These are phyloP conservation scores for Pseudopodoces humilis DNA, from an alignment of 2,113 vertebrate genomes.

Conservation along the genomic window DNA sequence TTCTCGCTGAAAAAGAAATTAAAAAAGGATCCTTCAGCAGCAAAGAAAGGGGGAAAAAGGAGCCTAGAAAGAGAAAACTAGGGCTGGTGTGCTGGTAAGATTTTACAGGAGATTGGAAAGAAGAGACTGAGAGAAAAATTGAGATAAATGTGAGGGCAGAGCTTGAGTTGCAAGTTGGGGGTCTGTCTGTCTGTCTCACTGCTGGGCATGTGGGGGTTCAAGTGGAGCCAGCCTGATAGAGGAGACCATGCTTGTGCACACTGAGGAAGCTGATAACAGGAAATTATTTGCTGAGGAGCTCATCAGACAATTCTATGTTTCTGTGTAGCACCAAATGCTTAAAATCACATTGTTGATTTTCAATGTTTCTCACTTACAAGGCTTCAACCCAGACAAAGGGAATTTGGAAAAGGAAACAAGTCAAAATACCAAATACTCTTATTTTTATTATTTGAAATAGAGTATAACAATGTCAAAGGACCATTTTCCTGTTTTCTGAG, in stretches of 20 bases:
- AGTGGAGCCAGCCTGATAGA: neutral
- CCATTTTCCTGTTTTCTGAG: neutral
- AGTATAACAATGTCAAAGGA: neutral
- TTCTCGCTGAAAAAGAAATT: neutral
- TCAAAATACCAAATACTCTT: neutral
- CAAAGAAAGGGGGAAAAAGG: neutral
- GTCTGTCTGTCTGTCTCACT: fast-evolving
- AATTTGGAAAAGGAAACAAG: neutral
- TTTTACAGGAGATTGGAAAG: neutral
- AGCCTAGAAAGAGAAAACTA: neutral
- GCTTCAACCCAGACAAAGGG: neutral
- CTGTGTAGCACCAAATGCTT: neutral
- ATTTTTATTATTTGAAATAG: neutral
- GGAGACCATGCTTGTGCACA: neutral
- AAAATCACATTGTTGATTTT: neutral
- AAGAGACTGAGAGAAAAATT: neutral
- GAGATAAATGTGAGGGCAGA: neutral
- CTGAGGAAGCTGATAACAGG: neutral
- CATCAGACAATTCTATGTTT: neutral
- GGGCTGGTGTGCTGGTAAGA: neutral
- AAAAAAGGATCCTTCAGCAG: neutral
- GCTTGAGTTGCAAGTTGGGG: neutral
- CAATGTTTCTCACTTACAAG: neutral
- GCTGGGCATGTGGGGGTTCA: fast-evolving
- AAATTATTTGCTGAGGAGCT: neutral